phyloP scores from a whole-genome alignment of 2,797 vertebrate species.

The Chromis chromis region DNA sequence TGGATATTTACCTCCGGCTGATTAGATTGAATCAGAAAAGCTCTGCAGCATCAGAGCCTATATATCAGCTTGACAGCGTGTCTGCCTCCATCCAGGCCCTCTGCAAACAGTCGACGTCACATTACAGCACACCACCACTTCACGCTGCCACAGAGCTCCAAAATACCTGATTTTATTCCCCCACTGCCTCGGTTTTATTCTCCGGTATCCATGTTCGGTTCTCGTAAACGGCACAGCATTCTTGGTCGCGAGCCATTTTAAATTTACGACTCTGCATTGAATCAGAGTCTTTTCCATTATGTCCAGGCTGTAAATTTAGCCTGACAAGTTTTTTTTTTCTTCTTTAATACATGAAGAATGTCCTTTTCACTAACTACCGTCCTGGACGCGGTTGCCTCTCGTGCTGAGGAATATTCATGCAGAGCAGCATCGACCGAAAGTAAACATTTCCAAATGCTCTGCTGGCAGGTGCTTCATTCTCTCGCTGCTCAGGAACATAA shows the following conservation, averaged over 20 bases:
- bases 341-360: slow-evolving; percentile 55
- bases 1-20: slow-evolving; percentile 60
- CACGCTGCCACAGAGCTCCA: slow-evolving; percentile 5
- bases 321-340: slow-evolving; percentile 54
- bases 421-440: slow-evolving; percentile 39
- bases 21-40: slow-evolving; percentile 68
- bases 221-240: slow-evolving; percentile 37
- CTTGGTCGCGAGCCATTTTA: slow-evolving; percentile 41
- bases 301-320: slow-evolving; percentile 70
- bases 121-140: not conserved
- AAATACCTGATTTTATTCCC: slow-evolving; percentile 9
- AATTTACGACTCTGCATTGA: slow-evolving; percentile 69
- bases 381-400: slow-evolving; percentile 38
- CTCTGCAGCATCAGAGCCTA: slow-evolving; percentile 43
- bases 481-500: slow-evolving; percentile 51
- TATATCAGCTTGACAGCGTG: slow-evolving; percentile 59
- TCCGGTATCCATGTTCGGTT: slow-evolving; percentile 23
- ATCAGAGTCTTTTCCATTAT: slow-evolving; percentile 72
- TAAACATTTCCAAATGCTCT: slow-evolving; percentile 48
- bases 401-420: slow-evolving; percentile 37
- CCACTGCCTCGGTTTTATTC: slow-evolving; percentile 16
- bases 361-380: slow-evolving; percentile 55
- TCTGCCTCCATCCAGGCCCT: slow-evolving; percentile 31
- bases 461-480: slow-evolving; percentile 56
- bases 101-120: slow-evolving; percentile 19